Conservation (phyloP, 1,140 invertebrate genomes). For the Drosophila kepulauana region DNA sequence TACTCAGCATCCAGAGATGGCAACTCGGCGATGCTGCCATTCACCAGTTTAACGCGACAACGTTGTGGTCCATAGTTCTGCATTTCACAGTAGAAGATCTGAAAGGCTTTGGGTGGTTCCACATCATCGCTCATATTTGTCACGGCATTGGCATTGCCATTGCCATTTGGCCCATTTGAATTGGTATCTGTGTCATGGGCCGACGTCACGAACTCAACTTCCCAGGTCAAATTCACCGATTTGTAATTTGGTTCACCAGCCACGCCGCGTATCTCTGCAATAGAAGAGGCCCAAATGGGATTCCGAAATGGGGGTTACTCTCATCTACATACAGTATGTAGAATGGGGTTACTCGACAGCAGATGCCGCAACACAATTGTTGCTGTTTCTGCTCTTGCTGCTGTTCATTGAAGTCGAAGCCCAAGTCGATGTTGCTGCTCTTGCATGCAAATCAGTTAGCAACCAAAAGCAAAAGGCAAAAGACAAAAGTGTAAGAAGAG, state of each 20-base stretch:
- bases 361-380: constrained; percentile 19
- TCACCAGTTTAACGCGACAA: constrained; percentile 88
- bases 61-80: constrained; percentile 91
- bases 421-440: constrained; percentile 42
- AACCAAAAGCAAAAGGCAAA: constrained; percentile 25
- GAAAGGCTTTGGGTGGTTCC: constrained; percentile 86
- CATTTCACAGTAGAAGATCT: constrained; percentile 90
- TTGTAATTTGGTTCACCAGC: constrained; percentile 90
- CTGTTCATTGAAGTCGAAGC: constrained; percentile 33
- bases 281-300: constrained; percentile 68
- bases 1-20: constrained; percentile 22
- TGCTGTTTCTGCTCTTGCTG: constrained; percentile 26
- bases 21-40: constrained; percentile 61
- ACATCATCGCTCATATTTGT: constrained; percentile 76
- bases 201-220: constrained; percentile 84
- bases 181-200: constrained; percentile 71
- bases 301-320: constrained; percentile 72
- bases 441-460: constrained; percentile 79
- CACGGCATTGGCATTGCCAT: constrained; percentile 53
- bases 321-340: constrained; percentile 12
- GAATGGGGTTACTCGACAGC: constrained; percentile 50
- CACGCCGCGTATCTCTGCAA: constrained; percentile 88
- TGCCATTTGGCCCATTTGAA: constrained; percentile 19
- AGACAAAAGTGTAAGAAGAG: constrained; percentile 22
- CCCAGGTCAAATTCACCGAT: constrained; percentile 89